Percentiles rank a stretch among this genome's conserved stretches.
phyloP scores from a whole-genome alignment of 2,888 invertebrate genomes.

The Coelopa pilipes region DNA sequence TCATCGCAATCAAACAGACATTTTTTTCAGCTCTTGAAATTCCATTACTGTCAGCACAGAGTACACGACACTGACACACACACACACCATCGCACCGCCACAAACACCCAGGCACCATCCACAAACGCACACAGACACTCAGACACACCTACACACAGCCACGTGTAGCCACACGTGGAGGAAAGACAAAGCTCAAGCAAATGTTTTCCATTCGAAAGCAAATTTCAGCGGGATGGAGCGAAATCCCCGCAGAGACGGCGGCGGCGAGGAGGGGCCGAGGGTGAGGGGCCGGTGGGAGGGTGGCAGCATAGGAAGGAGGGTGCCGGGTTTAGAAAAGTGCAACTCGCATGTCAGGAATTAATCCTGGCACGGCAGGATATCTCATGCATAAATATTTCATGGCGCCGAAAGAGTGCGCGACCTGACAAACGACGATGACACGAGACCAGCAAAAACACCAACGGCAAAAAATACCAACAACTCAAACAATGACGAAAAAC shows the following conservation, averaged over 20 bases:
- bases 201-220: slow-evolving; percentile 29
- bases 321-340: slow-evolving; percentile 20
- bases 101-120: background rate
- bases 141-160: slow-evolving; percentile 4
- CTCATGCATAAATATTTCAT: slow-evolving; percentile 24
- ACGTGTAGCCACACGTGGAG: background rate
- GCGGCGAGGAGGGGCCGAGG: background rate
- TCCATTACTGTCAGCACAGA: slow-evolving; percentile 1
- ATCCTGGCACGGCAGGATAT: slow-evolving; percentile 33
- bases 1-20: background rate
- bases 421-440: slow-evolving; percentile 14
- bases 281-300: too few relatives aligned
- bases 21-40: background rate
- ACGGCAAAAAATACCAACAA: background rate
- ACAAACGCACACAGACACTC: background rate
- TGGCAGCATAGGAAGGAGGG: background rate
- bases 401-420: slow-evolving; percentile 5
- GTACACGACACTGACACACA: background rate
- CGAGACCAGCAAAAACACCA: background rate
- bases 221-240: background rate
- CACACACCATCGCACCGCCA: background rate
- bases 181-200: slow-evolving; percentile 32
- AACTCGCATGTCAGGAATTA: slow-evolving; percentile 28
- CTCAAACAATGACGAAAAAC: background rate
- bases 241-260: background rate